These are phyloP conservation scores for Nothobranchius furzeri DNA, from an alignment of 2,113 vertebrate species.

Conservation along the genomic window DNA sequence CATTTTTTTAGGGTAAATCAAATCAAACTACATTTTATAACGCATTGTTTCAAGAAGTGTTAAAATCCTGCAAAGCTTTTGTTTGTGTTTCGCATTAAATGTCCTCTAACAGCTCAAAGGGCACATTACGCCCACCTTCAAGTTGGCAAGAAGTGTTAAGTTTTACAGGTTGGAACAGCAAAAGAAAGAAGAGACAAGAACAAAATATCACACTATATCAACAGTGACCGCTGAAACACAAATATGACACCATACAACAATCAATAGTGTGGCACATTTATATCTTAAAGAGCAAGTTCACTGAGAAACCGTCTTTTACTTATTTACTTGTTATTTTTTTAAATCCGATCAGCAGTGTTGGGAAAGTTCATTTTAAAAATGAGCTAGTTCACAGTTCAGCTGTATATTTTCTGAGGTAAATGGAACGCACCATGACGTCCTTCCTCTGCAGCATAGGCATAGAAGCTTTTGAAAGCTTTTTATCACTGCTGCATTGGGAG, in stretches of 20 bases:
- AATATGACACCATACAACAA: too few species aligned
- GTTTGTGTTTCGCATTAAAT: conserved; percentile 9
- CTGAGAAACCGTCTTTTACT: too few species aligned
- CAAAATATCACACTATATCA: background rate
- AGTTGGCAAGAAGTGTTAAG: conserved; percentile 1
- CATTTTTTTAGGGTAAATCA: background rate
- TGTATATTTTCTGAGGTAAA: too few species aligned
- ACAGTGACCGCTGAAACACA: background rate
- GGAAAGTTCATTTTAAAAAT: too few species aligned
- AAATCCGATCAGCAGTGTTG: too few species aligned
- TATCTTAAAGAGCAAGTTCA: background rate
- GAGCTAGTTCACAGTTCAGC: too few species aligned
- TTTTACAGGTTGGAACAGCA: background rate
- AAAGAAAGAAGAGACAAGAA: background rate
- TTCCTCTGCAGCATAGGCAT: too few species aligned
- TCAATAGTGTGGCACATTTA: background rate
- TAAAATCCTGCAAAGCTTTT: background rate
- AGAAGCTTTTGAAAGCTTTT: too few species aligned
- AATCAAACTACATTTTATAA: background rate
- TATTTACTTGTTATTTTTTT: too few species aligned
- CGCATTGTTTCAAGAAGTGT: background rate
- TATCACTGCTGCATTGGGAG: too few species aligned
- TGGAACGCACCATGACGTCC: too few species aligned
- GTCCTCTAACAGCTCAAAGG: conserved; percentile 13
- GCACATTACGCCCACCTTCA: conserved; percentile 1